Evolutionary conservation across 2,797 vertebrate genomes (phyloP), one percentile per base, ranked within the genome.

Genomic region (Allobates femoralis): DNA sequence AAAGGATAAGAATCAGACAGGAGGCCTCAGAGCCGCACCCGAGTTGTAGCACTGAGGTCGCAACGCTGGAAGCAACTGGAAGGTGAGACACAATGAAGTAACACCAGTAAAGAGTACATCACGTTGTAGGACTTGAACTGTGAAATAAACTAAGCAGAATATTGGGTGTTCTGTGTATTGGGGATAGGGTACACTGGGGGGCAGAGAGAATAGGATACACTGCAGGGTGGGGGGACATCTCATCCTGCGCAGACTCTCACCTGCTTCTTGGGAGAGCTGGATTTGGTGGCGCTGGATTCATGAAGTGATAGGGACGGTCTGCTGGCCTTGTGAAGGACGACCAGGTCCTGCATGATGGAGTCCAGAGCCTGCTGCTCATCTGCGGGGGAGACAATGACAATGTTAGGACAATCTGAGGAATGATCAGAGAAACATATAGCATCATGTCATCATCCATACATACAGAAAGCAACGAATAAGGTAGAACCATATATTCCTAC

Each of bases 271-370:
- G 98, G 97, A 0, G 97, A 98, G 74, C 95, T 95, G 90, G 95
- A 95, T 93, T 99, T 99, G 91, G 96, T 93, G 93, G 97, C 98
- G 88, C 94, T 94, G 86, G 96, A 92, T 93, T 99, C 98, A 83
- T 97, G 93, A 90, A 96, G 93, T 85, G 95, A 94, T 91, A 95
- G 91, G 82, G 94, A 95, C 90, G 98, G 97, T 92, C 97, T 95
- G 92, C 97, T 98, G 83, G 97, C 97, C 91, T 97, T 99, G 89
- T 99, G 98, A 90, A 99, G 96, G 91, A 97, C 98, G 90, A 95
- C 97, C 95, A 99, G 94, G 93, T 99, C 98, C 95, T 99, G 97
- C 97, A 99, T 98, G 94, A 99, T 99, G 78, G 98, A 99, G 91
- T 99, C 96, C 93, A 99, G 94, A 89, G 96, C 98, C 94, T 99